Percentiles rank a stretch among this genome's conserved stretches.
These are phyloP conservation scores for Melikaiella ostensackeni DNA, from an alignment of 2,888 invertebrate genomes.

Conservation along the genomic window DNA sequence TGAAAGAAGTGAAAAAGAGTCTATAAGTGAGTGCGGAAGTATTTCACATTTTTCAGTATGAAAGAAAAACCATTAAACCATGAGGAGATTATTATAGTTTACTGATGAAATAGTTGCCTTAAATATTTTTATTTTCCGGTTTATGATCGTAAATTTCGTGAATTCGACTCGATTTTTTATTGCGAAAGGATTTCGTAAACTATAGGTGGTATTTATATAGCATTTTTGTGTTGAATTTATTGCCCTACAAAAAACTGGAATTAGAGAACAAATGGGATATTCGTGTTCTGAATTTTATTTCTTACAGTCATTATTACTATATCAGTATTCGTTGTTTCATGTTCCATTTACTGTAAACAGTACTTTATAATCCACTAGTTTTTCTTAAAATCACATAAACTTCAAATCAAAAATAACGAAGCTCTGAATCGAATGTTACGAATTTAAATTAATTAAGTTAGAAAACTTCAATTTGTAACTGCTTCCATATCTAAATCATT, in stretches of 20 bases:
- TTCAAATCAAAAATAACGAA: background rate
- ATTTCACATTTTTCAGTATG: conserved; percentile 12
- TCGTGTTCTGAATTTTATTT: conserved; percentile 9
- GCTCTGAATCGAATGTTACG: background rate
- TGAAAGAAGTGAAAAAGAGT: background rate
- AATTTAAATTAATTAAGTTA: no score
- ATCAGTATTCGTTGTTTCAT: no score
- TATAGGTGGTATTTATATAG: background rate
- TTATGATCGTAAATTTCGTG: background rate
- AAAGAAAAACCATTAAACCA: background rate
- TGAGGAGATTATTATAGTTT: background rate
- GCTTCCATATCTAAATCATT: no score
- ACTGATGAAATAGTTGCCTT: conserved; percentile 11
- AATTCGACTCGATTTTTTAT: background rate
- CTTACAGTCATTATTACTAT: background rate
- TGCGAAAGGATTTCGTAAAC: background rate
- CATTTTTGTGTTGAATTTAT: conserved; percentile 10
- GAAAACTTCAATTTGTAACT: no score
- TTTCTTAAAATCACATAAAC: no score
- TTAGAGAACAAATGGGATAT: conserved; percentile 6
- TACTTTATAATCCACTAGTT: background rate
- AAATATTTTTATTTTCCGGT: background rate
- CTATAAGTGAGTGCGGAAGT: background rate
- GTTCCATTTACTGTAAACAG: background rate
- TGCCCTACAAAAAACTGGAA: background rate